A percentile compares a stretch with the other conserved stretches of the same genome.
phyloP scores from a whole-genome alignment of 1,140 invertebrate species.

The Latrodectus geometricus region DNA sequence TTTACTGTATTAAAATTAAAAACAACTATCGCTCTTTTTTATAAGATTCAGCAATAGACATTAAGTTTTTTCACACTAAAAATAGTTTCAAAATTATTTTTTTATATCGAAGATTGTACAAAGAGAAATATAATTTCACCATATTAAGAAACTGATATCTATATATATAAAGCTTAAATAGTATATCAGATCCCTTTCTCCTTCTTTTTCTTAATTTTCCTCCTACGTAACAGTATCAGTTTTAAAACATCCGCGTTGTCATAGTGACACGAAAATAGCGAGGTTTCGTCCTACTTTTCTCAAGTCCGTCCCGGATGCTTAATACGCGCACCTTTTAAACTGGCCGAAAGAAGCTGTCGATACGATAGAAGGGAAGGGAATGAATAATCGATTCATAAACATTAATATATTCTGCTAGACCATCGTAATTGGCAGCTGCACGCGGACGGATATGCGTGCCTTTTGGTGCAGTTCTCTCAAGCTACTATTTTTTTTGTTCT shows the following conservation, averaged over 20 bases:
- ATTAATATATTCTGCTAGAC: background rate
- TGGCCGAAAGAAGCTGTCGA: constrained; percentile 8
- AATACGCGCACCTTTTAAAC: constrained; percentile 7
- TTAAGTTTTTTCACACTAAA: too few species aligned
- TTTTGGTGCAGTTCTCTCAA: too few species aligned
- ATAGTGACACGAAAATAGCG: constrained; percentile 36
- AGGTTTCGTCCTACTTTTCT: constrained; percentile 22
- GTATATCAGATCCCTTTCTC: too few species aligned
- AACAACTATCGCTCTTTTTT: too few species aligned
- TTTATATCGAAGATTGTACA: too few species aligned
- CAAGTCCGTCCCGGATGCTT: constrained; percentile 15
- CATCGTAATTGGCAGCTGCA: constrained; percentile 17
- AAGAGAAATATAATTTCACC: too few species aligned
- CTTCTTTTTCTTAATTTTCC: background rate
- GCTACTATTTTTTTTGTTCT: too few species aligned
- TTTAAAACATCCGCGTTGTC: constrained; percentile 33
- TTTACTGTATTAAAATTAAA: too few species aligned
- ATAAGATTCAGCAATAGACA: too few species aligned
- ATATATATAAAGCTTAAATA: too few species aligned
- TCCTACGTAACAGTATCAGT: background rate
- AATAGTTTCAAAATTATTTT: too few species aligned
- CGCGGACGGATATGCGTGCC: background rate
- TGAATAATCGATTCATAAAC: constrained; percentile 5
- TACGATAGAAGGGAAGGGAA: background rate
- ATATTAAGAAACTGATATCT: too few species aligned